Conservation (phyloP, 2,797 vertebrate genomes). For the Crenuchus spilurus region DNA sequence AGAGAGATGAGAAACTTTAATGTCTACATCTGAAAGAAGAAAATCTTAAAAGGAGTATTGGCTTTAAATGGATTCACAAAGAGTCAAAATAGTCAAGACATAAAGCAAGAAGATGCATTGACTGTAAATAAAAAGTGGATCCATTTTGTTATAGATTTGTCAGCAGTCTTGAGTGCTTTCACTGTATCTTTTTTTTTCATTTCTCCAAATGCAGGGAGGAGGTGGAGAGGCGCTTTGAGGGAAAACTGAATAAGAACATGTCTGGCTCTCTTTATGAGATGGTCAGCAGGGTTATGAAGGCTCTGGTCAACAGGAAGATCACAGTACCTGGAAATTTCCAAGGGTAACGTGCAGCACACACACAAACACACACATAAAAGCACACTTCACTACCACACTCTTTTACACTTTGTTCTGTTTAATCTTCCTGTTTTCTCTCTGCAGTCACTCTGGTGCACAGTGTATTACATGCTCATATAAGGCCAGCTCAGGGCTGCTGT, state of each 20-base stretch:
- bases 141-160: too few relatives aligned
- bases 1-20: conserved; percentile 20
- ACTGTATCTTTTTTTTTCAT: neutral
- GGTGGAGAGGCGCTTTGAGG: conserved; percentile 93
- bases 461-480: conserved; percentile 98
- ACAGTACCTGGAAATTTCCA: conserved; percentile 97
- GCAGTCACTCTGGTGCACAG: conserved; percentile 92
- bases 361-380: neutral
- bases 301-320: conserved; percentile 96
- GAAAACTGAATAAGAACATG: conserved; percentile 96
- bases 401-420: neutral
- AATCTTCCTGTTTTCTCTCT: neutral
- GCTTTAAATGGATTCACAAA: neutral
- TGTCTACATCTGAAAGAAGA: neutral
- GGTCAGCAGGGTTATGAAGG: conserved; percentile 98
- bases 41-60: neutral
- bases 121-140: conserved; percentile 6
- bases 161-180: neutral
- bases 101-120: conserved; percentile 1
- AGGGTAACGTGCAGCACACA: conserved; percentile 77
- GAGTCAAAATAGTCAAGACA: too few relatives aligned
- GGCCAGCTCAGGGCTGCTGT: conserved; percentile 92
- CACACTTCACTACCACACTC: conserved; percentile 15
- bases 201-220: conserved; percentile 83
- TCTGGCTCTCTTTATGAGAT: conserved; percentile 96